Evolutionary conservation across 2,888 invertebrate species (phyloP), one percentile per base, ranked within the genome.

Genomic region (Agrochola lychnidis): DNA sequence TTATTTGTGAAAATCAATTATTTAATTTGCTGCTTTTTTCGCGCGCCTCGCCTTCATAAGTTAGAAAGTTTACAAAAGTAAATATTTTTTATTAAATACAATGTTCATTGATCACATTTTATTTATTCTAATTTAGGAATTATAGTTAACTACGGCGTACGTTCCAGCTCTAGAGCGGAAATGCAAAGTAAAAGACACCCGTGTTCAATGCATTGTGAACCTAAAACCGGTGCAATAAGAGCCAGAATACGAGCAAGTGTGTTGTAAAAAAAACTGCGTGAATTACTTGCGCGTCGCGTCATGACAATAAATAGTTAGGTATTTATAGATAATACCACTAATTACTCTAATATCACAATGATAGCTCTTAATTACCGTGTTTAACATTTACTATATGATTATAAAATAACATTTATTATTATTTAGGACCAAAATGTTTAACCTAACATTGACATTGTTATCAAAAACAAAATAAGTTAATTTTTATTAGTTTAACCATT

Each of bases 401-500:
- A 9, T 64, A 68, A 14, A 79, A 83, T 64, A 83, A 83, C 59
- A 68, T 56, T 62, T 62, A 57, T 70, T 72, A 62, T 70, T 71
- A 71, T 80, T 66, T 62, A 69, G 73, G 36, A 68, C 63, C 53
- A 71, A 76, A 77, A 76, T 71, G 22, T 72, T 78, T 74, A 76
- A 76, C 76, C 63, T 76, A 68, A 56, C 83, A 72, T 79, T 78
- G 78, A 79, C 73, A 78, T 74, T 70, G 48, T 76, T 87, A 83
- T 83, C 83, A 10, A 79, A 42, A 77, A 70, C 25, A 53, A 72
- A 70, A 78, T 48, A 22, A 81, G 63, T 77, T 85, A 76, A 77
- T 70, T 85, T 85, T 87, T 81, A 76, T 81, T 70, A 62, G 66
- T 74, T 73, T 85, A 77, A 82, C 85, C 72, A 68, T 79, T 87